phyloP scores from a whole-genome alignment of 1,140 invertebrate species.

The Doryteuthis pealeii region DNA sequence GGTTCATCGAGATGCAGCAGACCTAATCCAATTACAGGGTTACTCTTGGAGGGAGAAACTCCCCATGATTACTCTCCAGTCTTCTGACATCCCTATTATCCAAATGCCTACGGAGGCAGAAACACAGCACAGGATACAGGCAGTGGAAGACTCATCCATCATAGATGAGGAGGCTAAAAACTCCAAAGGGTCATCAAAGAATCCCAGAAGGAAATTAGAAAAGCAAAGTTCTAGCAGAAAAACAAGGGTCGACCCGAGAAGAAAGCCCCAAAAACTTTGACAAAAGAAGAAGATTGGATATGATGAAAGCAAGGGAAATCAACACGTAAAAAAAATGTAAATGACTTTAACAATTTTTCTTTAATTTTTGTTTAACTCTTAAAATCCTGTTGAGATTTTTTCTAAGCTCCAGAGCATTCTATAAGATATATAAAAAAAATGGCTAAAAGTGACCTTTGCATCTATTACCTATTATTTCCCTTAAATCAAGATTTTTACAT shows the following conservation, averaged over 20 bases:
- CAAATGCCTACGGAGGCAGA: slow-evolving; percentile 25
- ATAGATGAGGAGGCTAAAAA: neutral
- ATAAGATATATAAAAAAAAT: too few species aligned
- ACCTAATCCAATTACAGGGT: neutral
- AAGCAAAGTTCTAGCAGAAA: neutral
- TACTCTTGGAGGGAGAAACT: slow-evolving; percentile 50
- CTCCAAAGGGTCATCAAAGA: neutral
- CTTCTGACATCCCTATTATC: slow-evolving; percentile 49
- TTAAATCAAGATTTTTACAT: too few species aligned
- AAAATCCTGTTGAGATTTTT: too few species aligned
- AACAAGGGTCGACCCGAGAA: too few species aligned
- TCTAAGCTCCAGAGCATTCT: too few species aligned
- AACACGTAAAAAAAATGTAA: slow-evolving; percentile 53
- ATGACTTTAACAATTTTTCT: too few species aligned
- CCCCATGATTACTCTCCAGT: slow-evolving; percentile 33
- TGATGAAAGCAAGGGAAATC: slow-evolving; percentile 49
- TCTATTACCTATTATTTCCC: too few species aligned
- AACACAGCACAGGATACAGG: too few species aligned
- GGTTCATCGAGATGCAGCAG: slow-evolving; percentile 46
- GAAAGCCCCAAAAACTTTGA: neutral
- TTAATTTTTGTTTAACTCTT: too few species aligned
- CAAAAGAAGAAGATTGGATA: slow-evolving; percentile 43
- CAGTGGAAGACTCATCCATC: neutral
- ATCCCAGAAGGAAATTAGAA: neutral
- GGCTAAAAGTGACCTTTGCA: too few species aligned